Conservation (phyloP, 2,797 vertebrate species). For the Falco berigora region DNA sequence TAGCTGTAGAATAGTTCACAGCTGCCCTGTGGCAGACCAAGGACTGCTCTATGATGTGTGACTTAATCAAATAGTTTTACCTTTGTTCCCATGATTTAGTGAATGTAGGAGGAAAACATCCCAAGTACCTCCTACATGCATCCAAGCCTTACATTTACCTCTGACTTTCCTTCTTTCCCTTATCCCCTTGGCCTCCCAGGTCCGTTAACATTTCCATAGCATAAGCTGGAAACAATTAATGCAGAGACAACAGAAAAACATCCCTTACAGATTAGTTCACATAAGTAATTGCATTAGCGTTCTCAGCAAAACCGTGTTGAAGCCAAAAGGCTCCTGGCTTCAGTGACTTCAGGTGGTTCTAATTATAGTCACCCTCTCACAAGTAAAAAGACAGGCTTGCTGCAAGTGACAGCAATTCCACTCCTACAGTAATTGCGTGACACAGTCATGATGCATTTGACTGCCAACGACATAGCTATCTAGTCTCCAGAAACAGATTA, state of each 20-base stretch:
- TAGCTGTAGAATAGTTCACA: neutral
- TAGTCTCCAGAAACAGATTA: neutral
- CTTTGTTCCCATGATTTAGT: neutral
- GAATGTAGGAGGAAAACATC: neutral
- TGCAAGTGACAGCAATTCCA: neutral
- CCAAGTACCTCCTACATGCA: neutral
- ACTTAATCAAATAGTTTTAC: neutral
- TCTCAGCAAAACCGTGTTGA: neutral
- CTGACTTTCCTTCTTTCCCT: neutral
- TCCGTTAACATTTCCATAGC: neutral
- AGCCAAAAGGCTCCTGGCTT: conserved; percentile 44
- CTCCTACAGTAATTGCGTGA: neutral
- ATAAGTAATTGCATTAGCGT: neutral
- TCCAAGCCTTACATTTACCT: neutral
- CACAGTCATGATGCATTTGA: neutral
- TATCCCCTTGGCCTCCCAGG: neutral
- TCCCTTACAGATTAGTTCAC: conserved; percentile 39
- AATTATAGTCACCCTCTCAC: neutral
- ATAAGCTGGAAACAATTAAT: conserved; percentile 50
- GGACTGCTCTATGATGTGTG: neutral
- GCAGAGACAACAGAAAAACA: conserved; percentile 52
- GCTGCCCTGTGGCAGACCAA: neutral
- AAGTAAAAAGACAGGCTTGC: neutral
- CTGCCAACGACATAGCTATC: neutral
- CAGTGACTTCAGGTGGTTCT: conserved; percentile 2